These are phyloP conservation scores for Chelon auratus DNA, from an alignment of 2,797 vertebrate species.

Conservation along the genomic window DNA sequence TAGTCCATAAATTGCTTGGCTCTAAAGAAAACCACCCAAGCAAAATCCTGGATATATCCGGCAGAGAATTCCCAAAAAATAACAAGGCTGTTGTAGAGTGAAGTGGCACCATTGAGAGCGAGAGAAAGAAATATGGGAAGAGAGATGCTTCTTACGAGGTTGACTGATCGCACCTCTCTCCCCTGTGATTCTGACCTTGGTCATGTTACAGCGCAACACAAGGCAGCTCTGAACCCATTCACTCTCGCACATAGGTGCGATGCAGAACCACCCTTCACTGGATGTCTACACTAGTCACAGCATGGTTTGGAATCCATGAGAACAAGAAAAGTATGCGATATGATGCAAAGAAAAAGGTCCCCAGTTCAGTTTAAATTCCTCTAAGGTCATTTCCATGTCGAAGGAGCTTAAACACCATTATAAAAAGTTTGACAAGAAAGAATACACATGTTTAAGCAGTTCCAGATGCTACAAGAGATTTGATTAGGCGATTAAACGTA, in stretches of 20 bases:
- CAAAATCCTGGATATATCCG: conserved; percentile 79
- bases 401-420: conserved; percentile 40
- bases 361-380: conserved; percentile 62
- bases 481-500: conserved; percentile 70
- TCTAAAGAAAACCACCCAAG: conserved; percentile 83
- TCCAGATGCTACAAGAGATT: conserved; percentile 77
- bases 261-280: conserved; percentile 36
- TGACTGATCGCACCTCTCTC: conserved; percentile 59
- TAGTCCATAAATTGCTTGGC: conserved; percentile 81
- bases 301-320: conserved; percentile 29
- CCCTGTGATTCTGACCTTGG: conserved; percentile 56
- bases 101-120: conserved; percentile 70
- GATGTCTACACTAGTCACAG: conserved; percentile 15
- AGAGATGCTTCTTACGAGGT: conserved; percentile 57
- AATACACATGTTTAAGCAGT: conserved; percentile 72
- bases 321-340: conserved; percentile 40
- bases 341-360: conserved; percentile 47
- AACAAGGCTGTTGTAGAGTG: conserved; percentile 69
- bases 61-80: conserved; percentile 77
- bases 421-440: conserved; percentile 64
- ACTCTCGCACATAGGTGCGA: conserved; percentile 58
- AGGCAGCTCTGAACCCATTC: conserved; percentile 64
- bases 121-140: conserved; percentile 60
- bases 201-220: conserved; percentile 59
- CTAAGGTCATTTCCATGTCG: conserved; percentile 62